phyloP scores from a whole-genome alignment of 2,113 vertebrate genomes.

The Mesocricetus auratus region DNA sequence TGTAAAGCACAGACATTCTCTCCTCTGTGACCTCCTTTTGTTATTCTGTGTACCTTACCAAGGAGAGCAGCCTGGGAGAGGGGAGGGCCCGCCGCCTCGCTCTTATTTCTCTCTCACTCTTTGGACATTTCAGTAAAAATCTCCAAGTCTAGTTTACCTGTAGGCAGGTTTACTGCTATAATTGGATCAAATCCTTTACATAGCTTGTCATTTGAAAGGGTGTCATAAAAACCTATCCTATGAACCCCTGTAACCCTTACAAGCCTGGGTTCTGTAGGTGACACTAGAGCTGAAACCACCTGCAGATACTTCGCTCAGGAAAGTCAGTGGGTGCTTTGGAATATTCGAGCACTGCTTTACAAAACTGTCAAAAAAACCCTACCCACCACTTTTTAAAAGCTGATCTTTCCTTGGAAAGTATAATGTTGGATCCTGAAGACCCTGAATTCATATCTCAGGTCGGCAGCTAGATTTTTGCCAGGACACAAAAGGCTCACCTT shows the following conservation, averaged over 20 bases:
- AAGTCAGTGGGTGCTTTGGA: neutral
- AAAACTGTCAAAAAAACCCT: neutral
- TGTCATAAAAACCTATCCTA: neutral
- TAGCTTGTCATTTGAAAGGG: neutral
- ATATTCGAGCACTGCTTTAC: neutral
- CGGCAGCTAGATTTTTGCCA: neutral
- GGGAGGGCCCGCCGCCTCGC: neutral
- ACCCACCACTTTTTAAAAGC: neutral
- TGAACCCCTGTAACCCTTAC: neutral
- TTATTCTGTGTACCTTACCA: neutral
- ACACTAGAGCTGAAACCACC: neutral
- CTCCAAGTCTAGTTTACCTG: neutral
- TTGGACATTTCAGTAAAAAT: neutral
- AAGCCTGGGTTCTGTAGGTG: conserved; percentile 3
- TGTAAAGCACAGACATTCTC: neutral
- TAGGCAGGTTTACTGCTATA: neutral
- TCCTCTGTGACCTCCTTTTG: neutral
- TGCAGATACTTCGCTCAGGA: neutral
- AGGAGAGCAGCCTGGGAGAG: neutral
- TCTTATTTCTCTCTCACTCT: neutral
- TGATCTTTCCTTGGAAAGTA: conserved; percentile 26
- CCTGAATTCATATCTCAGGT: conserved; percentile 26
- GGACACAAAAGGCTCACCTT: neutral
- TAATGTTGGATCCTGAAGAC: conserved; percentile 28
- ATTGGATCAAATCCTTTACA: neutral